Conservation (phyloP, 64 coral and sea anemone genomes). For the Platygyra sinensis region DNA sequence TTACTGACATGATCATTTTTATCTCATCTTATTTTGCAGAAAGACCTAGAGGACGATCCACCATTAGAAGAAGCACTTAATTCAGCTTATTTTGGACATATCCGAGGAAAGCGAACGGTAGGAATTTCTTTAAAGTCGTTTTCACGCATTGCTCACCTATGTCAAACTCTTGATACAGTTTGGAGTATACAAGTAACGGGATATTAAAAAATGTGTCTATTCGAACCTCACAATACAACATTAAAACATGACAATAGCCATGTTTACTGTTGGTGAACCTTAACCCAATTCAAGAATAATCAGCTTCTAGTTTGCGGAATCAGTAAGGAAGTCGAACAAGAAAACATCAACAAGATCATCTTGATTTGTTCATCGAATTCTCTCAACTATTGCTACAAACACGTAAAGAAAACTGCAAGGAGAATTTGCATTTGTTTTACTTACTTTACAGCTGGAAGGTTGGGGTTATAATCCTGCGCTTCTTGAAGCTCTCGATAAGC, state of each 20-base stretch:
- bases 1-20: too few species aligned
- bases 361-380: not conserved
- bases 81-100: slow-evolving; percentile 23
- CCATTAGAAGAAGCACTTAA: not conserved
- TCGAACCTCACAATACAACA: too few species aligned
- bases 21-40: too few species aligned
- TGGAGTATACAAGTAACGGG: too few species aligned
- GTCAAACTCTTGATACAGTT: not conserved
- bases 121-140: not conserved
- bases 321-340: not conserved
- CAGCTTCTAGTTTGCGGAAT: too few species aligned
- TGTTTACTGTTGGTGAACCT: too few species aligned
- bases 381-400: not conserved
- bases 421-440: slow-evolving; percentile 11
- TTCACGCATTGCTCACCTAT: not conserved
- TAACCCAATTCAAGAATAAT: too few species aligned
- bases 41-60: not conserved
- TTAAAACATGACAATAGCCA: too few species aligned
- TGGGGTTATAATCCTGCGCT: slow-evolving; percentile 23
- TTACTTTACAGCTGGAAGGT: slow-evolving; percentile 21
- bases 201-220: too few species aligned
- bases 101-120: slow-evolving; percentile 31
- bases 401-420: not conserved
- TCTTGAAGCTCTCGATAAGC: slow-evolving; percentile 1
- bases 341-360: not conserved